These are phyloP conservation scores for Gambelia wislizenii DNA, from an alignment of 2,797 vertebrate species.

Conservation along the genomic window DNA sequence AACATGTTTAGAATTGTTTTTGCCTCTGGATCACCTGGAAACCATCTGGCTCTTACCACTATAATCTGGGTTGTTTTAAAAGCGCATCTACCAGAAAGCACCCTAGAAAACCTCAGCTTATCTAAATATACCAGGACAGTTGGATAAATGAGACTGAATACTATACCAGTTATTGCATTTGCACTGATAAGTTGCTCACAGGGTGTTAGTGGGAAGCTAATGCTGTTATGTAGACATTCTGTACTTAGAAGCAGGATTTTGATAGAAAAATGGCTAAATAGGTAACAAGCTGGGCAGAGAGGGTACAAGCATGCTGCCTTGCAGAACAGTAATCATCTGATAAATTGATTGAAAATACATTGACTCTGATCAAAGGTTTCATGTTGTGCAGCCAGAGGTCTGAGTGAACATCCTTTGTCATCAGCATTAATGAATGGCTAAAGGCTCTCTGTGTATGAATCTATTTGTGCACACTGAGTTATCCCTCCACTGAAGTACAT, in stretches of 20 bases:
- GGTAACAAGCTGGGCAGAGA: neutral
- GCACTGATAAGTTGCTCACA: constrained; percentile 7
- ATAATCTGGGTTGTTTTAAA: neutral
- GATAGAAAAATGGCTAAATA: neutral
- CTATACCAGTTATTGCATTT: neutral
- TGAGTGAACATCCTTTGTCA: neutral
- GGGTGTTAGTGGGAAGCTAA: neutral
- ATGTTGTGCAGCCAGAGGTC: constrained; percentile 7
- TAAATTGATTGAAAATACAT: constrained; percentile 10
- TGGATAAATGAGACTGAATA: neutral
- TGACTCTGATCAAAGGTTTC: constrained; percentile 21
- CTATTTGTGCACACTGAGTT: neutral
- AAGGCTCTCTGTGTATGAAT: neutral
- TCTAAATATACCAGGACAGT: constrained; percentile 8
- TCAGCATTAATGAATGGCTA: neutral
- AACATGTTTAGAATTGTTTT: constrained; percentile 1
- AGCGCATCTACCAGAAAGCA: neutral
- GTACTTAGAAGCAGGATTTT: constrained; percentile 12
- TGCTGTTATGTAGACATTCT: constrained; percentile 17
- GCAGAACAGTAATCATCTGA: neutral
- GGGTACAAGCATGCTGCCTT: neutral
- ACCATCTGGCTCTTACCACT: neutral
- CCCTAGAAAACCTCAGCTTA: neutral
- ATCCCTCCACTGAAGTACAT: neutral
- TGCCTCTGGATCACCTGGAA: constrained; percentile 15